Conservation (phyloP, 1,140 invertebrate genomes). For the Vanessa atalanta region DNA sequence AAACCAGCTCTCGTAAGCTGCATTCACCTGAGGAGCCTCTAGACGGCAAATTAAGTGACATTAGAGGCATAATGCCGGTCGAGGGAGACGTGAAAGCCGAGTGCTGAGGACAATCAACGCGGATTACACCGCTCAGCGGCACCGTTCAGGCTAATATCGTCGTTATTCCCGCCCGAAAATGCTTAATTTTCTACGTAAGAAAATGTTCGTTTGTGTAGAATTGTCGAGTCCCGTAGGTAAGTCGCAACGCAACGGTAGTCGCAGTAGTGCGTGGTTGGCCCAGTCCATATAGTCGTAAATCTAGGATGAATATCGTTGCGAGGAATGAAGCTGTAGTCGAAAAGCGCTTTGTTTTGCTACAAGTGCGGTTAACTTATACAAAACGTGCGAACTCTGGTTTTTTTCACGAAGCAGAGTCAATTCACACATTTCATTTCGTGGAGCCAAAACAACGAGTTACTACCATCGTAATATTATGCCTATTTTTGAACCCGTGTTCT, state of each 20-base stretch:
- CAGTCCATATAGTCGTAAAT: constrained; percentile 40
- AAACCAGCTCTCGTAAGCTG: constrained; percentile 75
- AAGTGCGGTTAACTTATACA: constrained; percentile 46
- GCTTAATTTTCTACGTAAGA: constrained; percentile 41
- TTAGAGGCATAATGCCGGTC: constrained; percentile 77
- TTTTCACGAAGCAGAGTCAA: constrained; percentile 37
- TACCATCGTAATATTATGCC: constrained; percentile 6
- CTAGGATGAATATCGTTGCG: constrained; percentile 37
- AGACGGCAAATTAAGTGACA: constrained; percentile 80
- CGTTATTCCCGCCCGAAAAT: constrained; percentile 42
- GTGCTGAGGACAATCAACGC: constrained; percentile 61
- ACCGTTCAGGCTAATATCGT: constrained; percentile 40
- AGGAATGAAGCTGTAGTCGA: constrained; percentile 41
- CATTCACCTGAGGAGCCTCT: constrained; percentile 77
- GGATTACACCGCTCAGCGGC: constrained; percentile 40
- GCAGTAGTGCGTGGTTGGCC: constrained; percentile 49
- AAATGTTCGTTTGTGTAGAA: constrained; percentile 30
- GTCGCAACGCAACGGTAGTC: constrained; percentile 57
- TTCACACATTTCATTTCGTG: constrained; percentile 33
- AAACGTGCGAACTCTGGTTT: constrained; percentile 42
- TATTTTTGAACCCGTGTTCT: neutral
- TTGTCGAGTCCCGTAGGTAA: constrained; percentile 41
- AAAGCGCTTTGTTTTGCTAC: constrained; percentile 41
- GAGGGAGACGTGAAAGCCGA: constrained; percentile 73
- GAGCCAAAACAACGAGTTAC: constrained; percentile 23